Conservation (phyloP, 2,888 invertebrate species). For the Trichogramma dendrolimi region DNA sequence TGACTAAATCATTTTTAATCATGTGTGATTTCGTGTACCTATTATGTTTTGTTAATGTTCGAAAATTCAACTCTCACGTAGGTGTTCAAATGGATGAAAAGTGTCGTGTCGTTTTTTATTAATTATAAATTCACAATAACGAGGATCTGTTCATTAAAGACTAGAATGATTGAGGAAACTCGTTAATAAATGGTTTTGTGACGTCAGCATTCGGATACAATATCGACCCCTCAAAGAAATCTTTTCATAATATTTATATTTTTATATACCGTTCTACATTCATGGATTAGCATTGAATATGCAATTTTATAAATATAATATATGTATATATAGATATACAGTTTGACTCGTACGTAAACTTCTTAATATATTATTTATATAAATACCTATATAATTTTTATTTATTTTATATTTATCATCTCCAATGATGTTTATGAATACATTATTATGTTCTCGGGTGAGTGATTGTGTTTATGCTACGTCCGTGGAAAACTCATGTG, state of each 20-base stretch:
- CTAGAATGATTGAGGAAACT: conserved; percentile 28
- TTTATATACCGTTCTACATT: conserved; percentile 30
- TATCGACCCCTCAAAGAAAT: no score
- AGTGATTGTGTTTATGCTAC: conserved; percentile 13
- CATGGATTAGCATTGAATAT: conserved; percentile 30
- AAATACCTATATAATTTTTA: conserved; percentile 26
- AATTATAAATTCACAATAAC: conserved; percentile 24
- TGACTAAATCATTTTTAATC: conserved; percentile 20
- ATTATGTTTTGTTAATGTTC: no score
- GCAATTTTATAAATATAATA: conserved; percentile 34
- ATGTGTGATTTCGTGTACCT: not conserved
- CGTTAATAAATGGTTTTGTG: conserved; percentile 6
- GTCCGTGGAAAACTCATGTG: conserved; percentile 4
- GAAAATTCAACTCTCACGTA: no score
- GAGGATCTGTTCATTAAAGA: conserved; percentile 29
- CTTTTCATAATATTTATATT: no score
- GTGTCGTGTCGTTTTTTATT: conserved; percentile 13
- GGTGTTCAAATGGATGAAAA: not conserved
- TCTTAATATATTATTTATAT: conserved; percentile 19
- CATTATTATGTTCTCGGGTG: conserved; percentile 1
- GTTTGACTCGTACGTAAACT: conserved; percentile 24
- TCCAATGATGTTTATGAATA: conserved; percentile 6
- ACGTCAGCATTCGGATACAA: no score
- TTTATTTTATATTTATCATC: conserved; percentile 18
- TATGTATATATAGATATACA: conserved; percentile 35